These are phyloP conservation scores for Stegodyphus dumicola DNA, from an alignment of 1,140 invertebrate genomes.

Conservation along the genomic window DNA sequence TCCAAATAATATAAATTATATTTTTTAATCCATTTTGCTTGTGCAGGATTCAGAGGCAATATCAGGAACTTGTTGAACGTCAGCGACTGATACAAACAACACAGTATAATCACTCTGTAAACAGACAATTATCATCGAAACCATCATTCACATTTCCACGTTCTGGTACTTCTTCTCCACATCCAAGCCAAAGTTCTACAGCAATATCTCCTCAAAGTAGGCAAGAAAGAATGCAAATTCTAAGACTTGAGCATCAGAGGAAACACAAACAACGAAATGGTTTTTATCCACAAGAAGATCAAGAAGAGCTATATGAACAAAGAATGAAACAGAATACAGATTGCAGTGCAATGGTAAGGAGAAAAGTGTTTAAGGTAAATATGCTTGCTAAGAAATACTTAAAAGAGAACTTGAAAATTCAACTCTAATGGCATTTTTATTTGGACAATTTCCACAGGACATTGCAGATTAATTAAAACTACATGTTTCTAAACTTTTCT, in stretches of 20 bases:
- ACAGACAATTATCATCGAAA: background rate
- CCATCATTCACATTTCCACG: conserved; percentile 44
- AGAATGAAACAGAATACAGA: conserved; percentile 42
- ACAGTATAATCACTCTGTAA: background rate
- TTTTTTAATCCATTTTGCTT: background rate
- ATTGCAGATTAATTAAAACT: too few relatives aligned
- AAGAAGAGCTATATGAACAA: conserved; percentile 71
- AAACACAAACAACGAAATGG: conserved; percentile 71
- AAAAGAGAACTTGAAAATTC: background rate
- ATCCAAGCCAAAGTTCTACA: background rate
- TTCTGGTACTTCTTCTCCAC: background rate
- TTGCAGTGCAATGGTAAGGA: conserved; percentile 29
- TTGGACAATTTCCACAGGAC: too few relatives aligned
- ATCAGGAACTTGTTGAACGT: background rate
- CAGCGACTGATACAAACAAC: background rate
- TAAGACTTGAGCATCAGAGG: conserved; percentile 72
- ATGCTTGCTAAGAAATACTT: background rate
- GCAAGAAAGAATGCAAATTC: conserved; percentile 71
- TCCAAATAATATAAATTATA: too few relatives aligned
- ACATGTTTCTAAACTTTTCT: too few relatives aligned
- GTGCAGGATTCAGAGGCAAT: background rate
- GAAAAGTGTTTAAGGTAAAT: background rate
- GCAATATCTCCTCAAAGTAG: conserved; percentile 62
- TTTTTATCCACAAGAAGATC: conserved; percentile 69
- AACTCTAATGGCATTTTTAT: too few relatives aligned